Conservation (phyloP, 2,888 invertebrate genomes). For the Temnothorax ravouxi region DNA sequence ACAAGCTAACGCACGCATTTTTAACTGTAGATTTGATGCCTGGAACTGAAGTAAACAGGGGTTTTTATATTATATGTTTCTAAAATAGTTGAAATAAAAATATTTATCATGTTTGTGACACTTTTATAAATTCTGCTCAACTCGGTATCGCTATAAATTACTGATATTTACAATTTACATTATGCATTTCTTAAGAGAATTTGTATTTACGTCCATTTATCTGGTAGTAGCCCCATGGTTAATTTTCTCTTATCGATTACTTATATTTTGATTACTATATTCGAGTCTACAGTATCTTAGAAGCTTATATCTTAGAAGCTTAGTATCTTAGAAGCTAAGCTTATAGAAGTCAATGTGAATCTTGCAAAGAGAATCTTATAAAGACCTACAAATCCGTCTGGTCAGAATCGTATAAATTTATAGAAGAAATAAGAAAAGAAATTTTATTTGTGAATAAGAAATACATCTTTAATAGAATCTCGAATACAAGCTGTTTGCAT, state of each 20-base stretch:
- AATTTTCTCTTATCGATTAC: neutral
- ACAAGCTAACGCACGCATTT: neutral
- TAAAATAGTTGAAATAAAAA: neutral
- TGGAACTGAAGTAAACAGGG: neutral
- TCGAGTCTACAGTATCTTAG: too few species aligned
- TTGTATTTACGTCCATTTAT: neutral
- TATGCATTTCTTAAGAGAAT: neutral
- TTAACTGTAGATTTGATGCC: neutral
- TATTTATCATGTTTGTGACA: neutral
- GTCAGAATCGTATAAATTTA: too few species aligned
- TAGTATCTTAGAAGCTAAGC: too few species aligned
- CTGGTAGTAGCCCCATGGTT: neutral
- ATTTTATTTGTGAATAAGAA: too few species aligned
- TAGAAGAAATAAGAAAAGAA: too few species aligned
- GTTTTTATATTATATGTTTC: constrained; percentile 22
- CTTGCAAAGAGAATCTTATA: too few species aligned
- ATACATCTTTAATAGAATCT: too few species aligned
- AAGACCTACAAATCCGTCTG: too few species aligned
- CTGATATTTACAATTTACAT: neutral
- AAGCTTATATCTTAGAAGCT: too few species aligned
- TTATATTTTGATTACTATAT: too few species aligned
- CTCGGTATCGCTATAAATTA: neutral
- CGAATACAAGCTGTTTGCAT: too few species aligned
- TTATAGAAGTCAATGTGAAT: too few species aligned
- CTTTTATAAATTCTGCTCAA: neutral